These are phyloP conservation scores for Crotalus horridus DNA, from an alignment of 2,113 vertebrate genomes.

Conservation along the genomic window DNA sequence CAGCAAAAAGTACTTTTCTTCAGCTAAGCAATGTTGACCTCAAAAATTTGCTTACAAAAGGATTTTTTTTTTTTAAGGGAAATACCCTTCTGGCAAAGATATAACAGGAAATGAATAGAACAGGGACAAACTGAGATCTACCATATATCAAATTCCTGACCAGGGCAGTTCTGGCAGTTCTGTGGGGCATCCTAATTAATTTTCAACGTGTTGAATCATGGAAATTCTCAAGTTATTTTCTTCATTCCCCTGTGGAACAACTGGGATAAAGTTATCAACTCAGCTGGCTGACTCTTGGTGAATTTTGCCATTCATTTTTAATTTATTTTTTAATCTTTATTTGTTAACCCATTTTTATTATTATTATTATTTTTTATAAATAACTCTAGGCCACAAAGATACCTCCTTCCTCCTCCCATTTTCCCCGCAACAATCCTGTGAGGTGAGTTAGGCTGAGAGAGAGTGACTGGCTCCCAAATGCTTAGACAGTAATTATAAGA, in stretches of 20 bases:
- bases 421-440: neutral
- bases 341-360: neutral
- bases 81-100: neutral
- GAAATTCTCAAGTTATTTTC: neutral
- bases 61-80: neutral
- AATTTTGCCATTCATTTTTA: neutral
- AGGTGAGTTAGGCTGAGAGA: neutral
- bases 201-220: neutral
- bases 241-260: neutral
- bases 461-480: neutral
- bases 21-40: neutral
- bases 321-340: neutral
- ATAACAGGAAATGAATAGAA: neutral
- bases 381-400: neutral
- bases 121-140: neutral
- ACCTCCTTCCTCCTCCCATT: neutral
- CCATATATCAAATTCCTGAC: neutral
- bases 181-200: neutral
- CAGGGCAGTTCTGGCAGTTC: neutral
- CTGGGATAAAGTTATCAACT: neutral
- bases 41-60: neutral
- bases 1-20: neutral
- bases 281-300: neutral
- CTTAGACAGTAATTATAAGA: neutral
- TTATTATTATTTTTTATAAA: neutral